Percentiles rank a stretch among this genome's conserved stretches.
Conservation (phyloP, 2,888 invertebrate genomes). For the Teleogryllus oceanicus region DNA sequence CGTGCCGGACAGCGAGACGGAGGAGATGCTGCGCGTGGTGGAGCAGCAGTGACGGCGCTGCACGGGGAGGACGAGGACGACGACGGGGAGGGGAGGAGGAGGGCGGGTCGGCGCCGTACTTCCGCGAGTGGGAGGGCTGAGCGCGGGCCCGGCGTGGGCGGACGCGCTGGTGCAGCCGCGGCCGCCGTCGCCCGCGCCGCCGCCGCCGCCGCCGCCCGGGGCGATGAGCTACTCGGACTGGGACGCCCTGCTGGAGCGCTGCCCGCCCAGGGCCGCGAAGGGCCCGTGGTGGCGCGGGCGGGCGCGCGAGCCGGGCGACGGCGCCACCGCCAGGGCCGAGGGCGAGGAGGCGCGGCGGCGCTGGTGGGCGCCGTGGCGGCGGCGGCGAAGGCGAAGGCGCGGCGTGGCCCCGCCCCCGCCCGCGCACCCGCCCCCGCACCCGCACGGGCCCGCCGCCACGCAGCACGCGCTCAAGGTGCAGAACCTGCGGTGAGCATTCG, state of each 20-base stretch:
- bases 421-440: not conserved
- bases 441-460: not conserved
- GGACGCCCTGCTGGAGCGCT: not conserved
- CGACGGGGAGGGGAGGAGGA: not conserved
- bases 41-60: not conserved
- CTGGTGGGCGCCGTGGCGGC: not conserved
- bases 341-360: not conserved
- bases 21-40: conserved; percentile 6
- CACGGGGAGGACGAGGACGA: not conserved
- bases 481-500: not conserved
- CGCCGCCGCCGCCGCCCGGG: not conserved
- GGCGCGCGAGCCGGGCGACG: not conserved
- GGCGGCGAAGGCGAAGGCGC: not conserved
- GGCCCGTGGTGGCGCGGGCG: not conserved
- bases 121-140: not conserved
- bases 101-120: not conserved
- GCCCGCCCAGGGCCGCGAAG: not conserved
- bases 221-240: not conserved
- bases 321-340: not conserved
- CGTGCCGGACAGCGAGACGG: not conserved
- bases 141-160: not conserved
- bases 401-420: not conserved
- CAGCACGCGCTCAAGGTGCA: conserved; percentile 1
- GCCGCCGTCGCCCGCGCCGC: too few species aligned
- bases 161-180: not conserved